Base-by-base conservation (phyloP, 1,140 invertebrate species). In the Brachystomella parvula region DNA sequence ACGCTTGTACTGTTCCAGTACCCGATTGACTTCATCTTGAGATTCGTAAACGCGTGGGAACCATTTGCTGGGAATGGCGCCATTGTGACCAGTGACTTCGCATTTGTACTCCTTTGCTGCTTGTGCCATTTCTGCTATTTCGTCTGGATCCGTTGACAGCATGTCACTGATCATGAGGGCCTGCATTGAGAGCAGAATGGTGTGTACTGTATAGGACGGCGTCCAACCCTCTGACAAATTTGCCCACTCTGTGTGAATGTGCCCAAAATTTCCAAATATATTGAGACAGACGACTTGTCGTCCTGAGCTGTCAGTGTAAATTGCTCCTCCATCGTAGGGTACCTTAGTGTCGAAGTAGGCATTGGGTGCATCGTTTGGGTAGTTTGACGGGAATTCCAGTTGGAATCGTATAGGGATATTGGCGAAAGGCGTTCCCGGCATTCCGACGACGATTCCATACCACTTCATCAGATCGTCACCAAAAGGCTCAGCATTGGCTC, bases 101-200 rank as follows among this genome's bases (percentile, higher is more conserved):
- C 64, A 65, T n/a, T 2, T 39, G 56, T 59, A 65, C 1, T 35
- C 24, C 0, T 39, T 32, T 12, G 64, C 64, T 2, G 32, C 15
- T 24, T 56, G 29, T 6, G 35, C n/a, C 63, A 64, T 53, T 32
- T n/a, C 21, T 21, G 21, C 17, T n/a, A 60, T 31, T 24, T 12
- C 32, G 29, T 58, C 47, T 6, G 44, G 28, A 31, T 29, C 6
- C 12, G 26, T 60, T 3, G 64, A 65, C 1, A 65, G 21, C 64
- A 65, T 65, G 17, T 49, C 39, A 24, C 57, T 29, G 32, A 65
- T 47, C 21, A 65, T 35, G 21, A 65, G 21, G n/a, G 56, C 30
- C 32, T 65, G 64, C 56, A 65, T 65, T 0, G 64, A 65, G 3
- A 65, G 6, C 12, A 65, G 35, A 31, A 65, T 65, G 6, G 64